Evolutionary conservation across 1,140 invertebrate genomes (phyloP), one percentile per base, ranked within the genome.

Genomic region (Penaeus indicus): DNA sequence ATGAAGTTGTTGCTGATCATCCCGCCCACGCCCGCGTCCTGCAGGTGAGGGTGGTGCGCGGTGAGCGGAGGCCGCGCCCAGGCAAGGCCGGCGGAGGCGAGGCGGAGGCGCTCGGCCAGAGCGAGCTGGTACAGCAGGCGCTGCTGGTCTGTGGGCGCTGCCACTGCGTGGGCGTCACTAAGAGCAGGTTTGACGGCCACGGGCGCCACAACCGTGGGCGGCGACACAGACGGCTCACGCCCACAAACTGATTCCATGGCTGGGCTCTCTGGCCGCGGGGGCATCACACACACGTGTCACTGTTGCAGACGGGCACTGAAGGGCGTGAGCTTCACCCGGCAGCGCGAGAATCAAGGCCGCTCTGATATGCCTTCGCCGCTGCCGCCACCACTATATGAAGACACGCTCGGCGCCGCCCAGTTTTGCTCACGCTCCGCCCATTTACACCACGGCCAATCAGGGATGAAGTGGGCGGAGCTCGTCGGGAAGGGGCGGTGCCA

Each of bases 111-210:
- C 79, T 91, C 90, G 42, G 90, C 90, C 7, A 91, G 67, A 60
- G 90, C 90, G 61, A 91, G 78, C 86, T 91, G 88, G 84, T 91
- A 91, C 75, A 91, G 82, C 61, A 90, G 85, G 27, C 88, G 90
- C 82, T 90, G 90, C 63, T 91, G 89, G 10, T 91, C 89, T n/a
- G 86, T 89, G 38, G 89, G 88, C 67, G 90, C 42, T 21, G 90
- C 63, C 32, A 81, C 77, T 67, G 86, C n/a, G 61, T 88, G 85
- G 83, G 62, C 78, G 62, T 86, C 89, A 62, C 47, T 84, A 62
- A 72, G 82, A 61, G 77, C 18, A 25, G 90, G 82, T 38, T 91
- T 91, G 80, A 91, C 81, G 64, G 90, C 90, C 19, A 91, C 89
- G 69, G 90, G 90, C 25, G 90, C 90, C 83, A 89, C 64, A 47